Evolutionary conservation across 2,888 invertebrate species (phyloP).

Genomic region (Rugalucina vietnamica): DNA sequence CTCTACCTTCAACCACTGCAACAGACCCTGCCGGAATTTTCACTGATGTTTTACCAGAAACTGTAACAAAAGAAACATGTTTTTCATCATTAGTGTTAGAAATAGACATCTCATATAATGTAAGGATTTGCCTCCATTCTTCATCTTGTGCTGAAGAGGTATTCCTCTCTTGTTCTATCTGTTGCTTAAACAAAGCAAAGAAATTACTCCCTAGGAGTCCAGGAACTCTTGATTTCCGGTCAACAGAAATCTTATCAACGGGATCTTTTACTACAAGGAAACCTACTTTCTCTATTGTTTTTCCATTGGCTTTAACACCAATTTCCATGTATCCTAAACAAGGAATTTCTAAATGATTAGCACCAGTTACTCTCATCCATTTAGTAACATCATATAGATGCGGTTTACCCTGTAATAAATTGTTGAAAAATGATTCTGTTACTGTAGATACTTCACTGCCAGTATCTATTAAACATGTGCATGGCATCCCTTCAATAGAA

Average conservation of each 20-base stretch:
- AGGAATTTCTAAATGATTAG: constrained; percentile 1
- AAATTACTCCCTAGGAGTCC: constrained; percentile 11
- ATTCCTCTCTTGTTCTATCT: neutral
- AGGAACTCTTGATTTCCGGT: neutral
- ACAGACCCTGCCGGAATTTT: constrained; percentile 11
- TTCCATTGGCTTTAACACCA: neutral
- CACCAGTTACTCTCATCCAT: constrained; percentile 5
- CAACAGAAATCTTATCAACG: neutral
- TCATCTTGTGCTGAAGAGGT: too few species aligned
- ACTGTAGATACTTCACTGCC: neutral
- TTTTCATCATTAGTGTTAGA: neutral
- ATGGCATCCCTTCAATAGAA: neutral
- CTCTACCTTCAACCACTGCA: neutral
- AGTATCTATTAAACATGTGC: neutral
- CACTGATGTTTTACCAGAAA: neutral
- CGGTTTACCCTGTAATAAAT: neutral
- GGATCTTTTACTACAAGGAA: neutral
- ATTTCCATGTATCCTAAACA: neutral
- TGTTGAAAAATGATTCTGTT: neutral
- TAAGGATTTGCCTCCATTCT: neutral
- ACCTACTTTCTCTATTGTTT: neutral
- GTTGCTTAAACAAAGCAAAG: neutral
- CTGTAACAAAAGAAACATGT: neutral
- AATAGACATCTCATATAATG: constrained; percentile 2
- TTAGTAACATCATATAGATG: neutral